Evolutionary conservation across 2,113 vertebrate genomes (phyloP), one percentile per base, ranked within the genome.

Genomic region (Aythya baeri): DNA sequence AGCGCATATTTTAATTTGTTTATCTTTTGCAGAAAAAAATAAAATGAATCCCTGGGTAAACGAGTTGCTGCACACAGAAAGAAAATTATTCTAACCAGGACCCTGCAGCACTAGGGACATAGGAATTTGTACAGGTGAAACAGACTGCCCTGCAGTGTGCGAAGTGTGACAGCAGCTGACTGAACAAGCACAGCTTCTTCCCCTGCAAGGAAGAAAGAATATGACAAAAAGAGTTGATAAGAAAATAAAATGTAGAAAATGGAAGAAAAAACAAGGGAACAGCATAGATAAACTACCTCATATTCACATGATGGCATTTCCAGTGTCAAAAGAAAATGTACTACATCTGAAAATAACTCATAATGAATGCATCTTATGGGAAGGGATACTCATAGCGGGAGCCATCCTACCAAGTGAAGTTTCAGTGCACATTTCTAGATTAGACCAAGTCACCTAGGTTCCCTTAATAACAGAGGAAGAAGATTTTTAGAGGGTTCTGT

Each of bases 401-500:
- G 22, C 31, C 8, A 85, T 20, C 31, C 58, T 63, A 46, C 16
- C 41, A 82, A 25, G 11, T 27, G 14, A 7, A 2, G 2, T 72
- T 50, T 36, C 10, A 63, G 26, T 32, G 32, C 31, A 38, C 38
- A 55, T 32, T 80, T 88, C 65, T 49, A 49, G 15, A 54, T 18
- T 27, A 57, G 26, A 44, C 5, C 34, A 62, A 57, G n/a, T 58
- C 50, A 62, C 13, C 29, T 4, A 10, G 31, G 7, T 7, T 71
- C 29, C 27, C 5, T 73, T 77, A 49, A 70, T 11, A 62, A 16
- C 2, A 3, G 5, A 4, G 7, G 18, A 1, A 2, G 7, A 22
- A 61, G 27, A 12, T 0, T 65, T 10, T 52, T 52, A 26, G 34
- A 67, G 23, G 83, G 11, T 61, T 86, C 3, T 7, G 8, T 29